Evolutionary conservation across 2,888 invertebrate species (phyloP).

Genomic region (Macrophya annulata): DNA sequence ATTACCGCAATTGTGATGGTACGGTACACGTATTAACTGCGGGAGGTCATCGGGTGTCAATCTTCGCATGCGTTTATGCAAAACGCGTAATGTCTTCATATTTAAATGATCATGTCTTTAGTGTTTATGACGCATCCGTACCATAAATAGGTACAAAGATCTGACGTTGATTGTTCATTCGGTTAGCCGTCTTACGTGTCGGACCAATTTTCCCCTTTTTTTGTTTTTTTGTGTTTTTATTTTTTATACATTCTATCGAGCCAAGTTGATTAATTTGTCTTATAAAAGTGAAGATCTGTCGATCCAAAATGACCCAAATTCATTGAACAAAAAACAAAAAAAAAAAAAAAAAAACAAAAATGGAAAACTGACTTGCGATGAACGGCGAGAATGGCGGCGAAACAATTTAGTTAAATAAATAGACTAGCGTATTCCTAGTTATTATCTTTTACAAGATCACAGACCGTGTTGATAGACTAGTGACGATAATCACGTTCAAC

Average conservation of each 20-base stretch:
- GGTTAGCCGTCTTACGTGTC: not conserved
- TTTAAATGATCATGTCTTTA: slow-evolving; percentile 31
- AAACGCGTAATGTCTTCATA: slow-evolving; percentile 48
- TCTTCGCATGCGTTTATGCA: slow-evolving; percentile 38
- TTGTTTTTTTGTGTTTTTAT: too few species aligned
- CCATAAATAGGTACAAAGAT: slow-evolving; percentile 48
- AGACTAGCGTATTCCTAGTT: not conserved
- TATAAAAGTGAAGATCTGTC: not conserved
- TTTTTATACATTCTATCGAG: not conserved
- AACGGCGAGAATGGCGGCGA: not conserved
- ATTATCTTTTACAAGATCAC: slow-evolving; percentile 35
- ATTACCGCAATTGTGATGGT: slow-evolving; percentile 44
- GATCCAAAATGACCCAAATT: not conserved
- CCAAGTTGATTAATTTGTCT: not conserved
- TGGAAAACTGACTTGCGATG: not conserved
- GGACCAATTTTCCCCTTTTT: not conserved
- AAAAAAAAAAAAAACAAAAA: not conserved
- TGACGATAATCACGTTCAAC: slow-evolving; percentile 19
- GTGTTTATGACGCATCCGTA: slow-evolving; percentile 39
- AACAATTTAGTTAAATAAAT: slow-evolving; percentile 1
- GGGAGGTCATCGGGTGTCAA: slow-evolving; percentile 44
- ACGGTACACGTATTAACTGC: not conserved
- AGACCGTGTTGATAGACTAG: slow-evolving; percentile 3
- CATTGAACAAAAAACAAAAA: not conserved
- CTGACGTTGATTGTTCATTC: not conserved